Evolutionary conservation across 1,140 invertebrate genomes (phyloP).

Genomic region (Globodera ellingtonae): DNA sequence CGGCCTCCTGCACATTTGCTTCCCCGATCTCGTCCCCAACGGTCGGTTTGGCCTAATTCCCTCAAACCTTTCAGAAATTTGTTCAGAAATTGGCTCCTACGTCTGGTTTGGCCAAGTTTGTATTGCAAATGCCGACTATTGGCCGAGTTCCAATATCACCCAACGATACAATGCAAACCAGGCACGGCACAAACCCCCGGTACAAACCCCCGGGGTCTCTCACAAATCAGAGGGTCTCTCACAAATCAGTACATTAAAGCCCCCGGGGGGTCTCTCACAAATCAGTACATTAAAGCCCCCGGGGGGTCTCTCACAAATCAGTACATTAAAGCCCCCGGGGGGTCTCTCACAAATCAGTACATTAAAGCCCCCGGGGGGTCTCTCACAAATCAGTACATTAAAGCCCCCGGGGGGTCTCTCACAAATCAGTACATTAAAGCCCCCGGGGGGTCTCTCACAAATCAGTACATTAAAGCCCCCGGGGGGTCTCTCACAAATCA

Average conservation of each 20-base stretch:
- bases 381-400: not conserved
- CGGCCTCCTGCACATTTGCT: slow-evolving; percentile 47
- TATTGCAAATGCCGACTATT: slow-evolving; percentile 21
- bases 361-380: not conserved
- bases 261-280: too few relatives aligned
- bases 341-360: too few relatives aligned
- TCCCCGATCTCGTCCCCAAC: slow-evolving; percentile 45
- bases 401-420: too few relatives aligned
- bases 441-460: too few relatives aligned
- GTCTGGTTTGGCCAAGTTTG: slow-evolving; percentile 18
- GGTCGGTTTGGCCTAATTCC: slow-evolving; percentile 28
- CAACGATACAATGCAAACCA: slow-evolving; percentile 19
- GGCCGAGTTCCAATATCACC: slow-evolving; percentile 13
- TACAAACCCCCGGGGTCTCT: too few relatives aligned
- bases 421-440: too few relatives aligned
- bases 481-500: too few relatives aligned
- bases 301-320: too few relatives aligned
- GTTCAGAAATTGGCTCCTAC: slow-evolving; percentile 21
- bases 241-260: not conserved
- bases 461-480: not conserved
- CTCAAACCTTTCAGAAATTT: not conserved
- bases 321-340: not conserved
- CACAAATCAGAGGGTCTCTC: too few relatives aligned
- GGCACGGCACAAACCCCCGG: not conserved
- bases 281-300: too few relatives aligned